Conservation (phyloP, 2,113 vertebrate species). For the Pan paniscus region DNA sequence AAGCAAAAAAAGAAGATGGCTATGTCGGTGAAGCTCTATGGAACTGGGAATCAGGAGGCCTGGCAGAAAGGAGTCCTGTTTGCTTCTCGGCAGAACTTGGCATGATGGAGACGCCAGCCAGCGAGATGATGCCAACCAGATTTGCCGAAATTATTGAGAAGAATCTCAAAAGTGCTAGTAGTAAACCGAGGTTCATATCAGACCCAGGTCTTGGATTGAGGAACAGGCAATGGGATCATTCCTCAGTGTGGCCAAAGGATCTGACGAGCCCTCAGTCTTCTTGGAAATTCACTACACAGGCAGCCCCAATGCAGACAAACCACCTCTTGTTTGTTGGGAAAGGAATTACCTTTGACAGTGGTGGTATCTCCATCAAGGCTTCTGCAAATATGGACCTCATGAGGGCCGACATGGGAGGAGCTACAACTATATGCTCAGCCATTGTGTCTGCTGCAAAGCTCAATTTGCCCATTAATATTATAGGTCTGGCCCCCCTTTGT, state of each 20-base stretch:
- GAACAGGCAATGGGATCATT: constrained; percentile 95
- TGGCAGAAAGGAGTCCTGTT: constrained; percentile 93
- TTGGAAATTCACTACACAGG: constrained; percentile 95
- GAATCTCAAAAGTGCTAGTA: constrained; percentile 84
- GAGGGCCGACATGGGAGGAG: constrained; percentile 98
- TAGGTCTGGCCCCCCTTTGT: constrained; percentile 96
- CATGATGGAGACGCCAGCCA: constrained; percentile 97
- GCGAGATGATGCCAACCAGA: constrained; percentile 92
- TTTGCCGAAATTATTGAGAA: constrained; percentile 93
- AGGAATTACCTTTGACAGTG: constrained; percentile 98
- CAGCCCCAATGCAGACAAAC: constrained; percentile 80
- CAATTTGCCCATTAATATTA: constrained; percentile 91
- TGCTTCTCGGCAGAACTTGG: constrained; percentile 95
- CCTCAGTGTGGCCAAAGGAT: constrained; percentile 95
- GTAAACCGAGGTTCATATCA: constrained; percentile 89
- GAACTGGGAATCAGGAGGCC: constrained; percentile 85
- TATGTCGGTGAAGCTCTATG: constrained; percentile 87
- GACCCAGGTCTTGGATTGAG: constrained; percentile 92
- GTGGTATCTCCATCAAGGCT: constrained; percentile 96
- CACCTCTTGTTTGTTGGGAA: constrained; percentile 96
- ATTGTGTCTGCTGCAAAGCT: constrained; percentile 93
- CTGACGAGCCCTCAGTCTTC: constrained; percentile 94
- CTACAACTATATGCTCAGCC: constrained; percentile 93
- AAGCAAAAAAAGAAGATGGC: constrained; percentile 93
- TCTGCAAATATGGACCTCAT: constrained; percentile 95